These are phyloP conservation scores for Amblyornis subalaris DNA, from an alignment of 2,113 vertebrate species.

Conservation along the genomic window DNA sequence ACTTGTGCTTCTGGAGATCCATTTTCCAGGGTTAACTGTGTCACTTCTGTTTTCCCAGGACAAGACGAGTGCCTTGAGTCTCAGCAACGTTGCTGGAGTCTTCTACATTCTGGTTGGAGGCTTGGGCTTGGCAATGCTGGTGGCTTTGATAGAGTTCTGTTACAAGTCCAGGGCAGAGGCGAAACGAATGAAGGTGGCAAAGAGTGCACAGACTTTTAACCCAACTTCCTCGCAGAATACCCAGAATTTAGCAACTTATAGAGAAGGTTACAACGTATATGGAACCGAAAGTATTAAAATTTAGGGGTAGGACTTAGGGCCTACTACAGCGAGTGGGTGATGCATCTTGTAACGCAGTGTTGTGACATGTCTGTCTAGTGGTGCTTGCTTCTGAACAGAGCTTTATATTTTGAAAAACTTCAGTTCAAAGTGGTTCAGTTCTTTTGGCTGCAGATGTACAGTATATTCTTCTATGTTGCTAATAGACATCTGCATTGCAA, in stretches of 20 bases:
- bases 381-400: conserved; percentile 82
- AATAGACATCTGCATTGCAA: conserved; percentile 95
- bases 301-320: conserved; percentile 99
- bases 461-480: conserved; percentile 78
- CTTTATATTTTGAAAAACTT: conserved; percentile 78
- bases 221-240: conserved; percentile 98
- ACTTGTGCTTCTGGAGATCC: neutral
- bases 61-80: conserved; percentile 99
- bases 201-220: conserved; percentile 95
- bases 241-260: conserved; percentile 99
- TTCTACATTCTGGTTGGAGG: conserved; percentile 99
- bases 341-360: conserved; percentile 86
- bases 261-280: conserved; percentile 99
- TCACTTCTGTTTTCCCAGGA: conserved; percentile 82
- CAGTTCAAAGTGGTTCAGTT: conserved; percentile 82
- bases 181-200: conserved; percentile 99
- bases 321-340: conserved; percentile 88
- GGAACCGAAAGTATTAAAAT: conserved; percentile 99
- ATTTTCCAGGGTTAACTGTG: conserved; percentile 46
- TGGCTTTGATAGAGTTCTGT: conserved; percentile 99
- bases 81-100: conserved; percentile 99
- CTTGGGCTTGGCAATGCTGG: conserved; percentile 98
- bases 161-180: conserved; percentile 99
- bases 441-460: conserved; percentile 89
- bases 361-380: conserved; percentile 89